These are phyloP conservation scores for Procambarus virginalis DNA, from an alignment of 1,140 invertebrate genomes.

Conservation along the genomic window DNA sequence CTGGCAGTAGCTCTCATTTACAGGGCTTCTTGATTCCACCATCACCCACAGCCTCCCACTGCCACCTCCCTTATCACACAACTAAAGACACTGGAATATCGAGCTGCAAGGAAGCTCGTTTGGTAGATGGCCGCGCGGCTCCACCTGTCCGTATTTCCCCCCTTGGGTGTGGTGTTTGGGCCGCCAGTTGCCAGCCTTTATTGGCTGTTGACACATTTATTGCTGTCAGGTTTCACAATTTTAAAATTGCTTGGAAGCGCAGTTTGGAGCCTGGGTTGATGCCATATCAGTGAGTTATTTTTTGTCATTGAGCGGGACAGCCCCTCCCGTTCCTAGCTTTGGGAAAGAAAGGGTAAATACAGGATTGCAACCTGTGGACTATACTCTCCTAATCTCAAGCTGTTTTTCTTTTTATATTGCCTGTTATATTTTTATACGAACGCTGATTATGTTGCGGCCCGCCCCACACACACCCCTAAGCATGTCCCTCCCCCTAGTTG, in stretches of 20 bases:
- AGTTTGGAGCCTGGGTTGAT: background rate
- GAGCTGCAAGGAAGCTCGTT: conserved; percentile 7
- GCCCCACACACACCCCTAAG: no score
- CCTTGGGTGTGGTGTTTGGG: no score
- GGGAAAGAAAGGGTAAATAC: conserved; percentile 31
- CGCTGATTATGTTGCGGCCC: no score
- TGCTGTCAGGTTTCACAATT: background rate
- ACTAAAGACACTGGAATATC: conserved; percentile 31
- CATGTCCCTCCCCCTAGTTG: no score
- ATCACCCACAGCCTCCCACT: no score
- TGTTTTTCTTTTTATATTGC: background rate
- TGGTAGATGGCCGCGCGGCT: background rate
- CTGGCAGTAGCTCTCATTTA: conserved; percentile 4
- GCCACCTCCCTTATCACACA: no score
- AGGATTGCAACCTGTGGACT: background rate
- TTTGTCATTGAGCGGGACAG: background rate
- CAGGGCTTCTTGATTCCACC: conserved; percentile 3
- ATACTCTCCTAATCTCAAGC: background rate
- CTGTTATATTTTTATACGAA: background rate
- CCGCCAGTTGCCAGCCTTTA: conserved; percentile 28
- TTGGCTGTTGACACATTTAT: background rate
- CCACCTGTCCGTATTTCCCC: conserved; percentile 11
- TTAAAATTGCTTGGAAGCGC: conserved; percentile 3
- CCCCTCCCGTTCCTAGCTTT: conserved; percentile 34
- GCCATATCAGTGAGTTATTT: conserved; percentile 26